Evolutionary conservation across 37 sponge, comb jelly and placozoan genomes (phyloP).

Genomic region (Haliclona indistincta): DNA sequence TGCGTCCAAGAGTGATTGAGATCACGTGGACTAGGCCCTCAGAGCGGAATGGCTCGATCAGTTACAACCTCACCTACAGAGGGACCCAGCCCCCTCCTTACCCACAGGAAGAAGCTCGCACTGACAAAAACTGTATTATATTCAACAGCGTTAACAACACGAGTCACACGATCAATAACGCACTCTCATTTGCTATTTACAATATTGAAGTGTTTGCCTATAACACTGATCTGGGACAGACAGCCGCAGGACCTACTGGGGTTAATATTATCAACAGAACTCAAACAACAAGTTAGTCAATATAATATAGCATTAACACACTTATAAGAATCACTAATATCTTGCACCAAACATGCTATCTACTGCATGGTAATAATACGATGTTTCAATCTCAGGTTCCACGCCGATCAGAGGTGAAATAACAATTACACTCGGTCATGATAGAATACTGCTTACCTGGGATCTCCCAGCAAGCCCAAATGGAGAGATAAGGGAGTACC

Average conservation of each 20-base stretch:
- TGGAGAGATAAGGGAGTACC: constrained; percentile 26
- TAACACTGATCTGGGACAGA: constrained; percentile 4
- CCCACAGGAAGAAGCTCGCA: neutral
- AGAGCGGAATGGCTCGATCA: constrained; percentile 23
- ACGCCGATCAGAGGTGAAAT: constrained; percentile 17
- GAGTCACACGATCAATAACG: neutral
- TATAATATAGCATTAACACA: neutral
- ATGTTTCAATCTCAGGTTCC: constrained; percentile 15
- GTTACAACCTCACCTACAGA: neutral
- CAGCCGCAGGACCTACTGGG: neutral
- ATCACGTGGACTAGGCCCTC: constrained; percentile 28
- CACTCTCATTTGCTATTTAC: constrained; percentile 36
- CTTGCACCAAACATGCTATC: too few relatives aligned
- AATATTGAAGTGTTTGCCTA: constrained; percentile 25
- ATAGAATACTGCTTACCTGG: constrained; percentile 27
- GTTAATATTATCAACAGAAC: neutral
- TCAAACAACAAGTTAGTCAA: constrained; percentile 20
- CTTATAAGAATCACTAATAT: neutral
- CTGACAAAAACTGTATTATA: too few relatives aligned
- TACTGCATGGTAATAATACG: too few relatives aligned
- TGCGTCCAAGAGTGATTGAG: neutral
- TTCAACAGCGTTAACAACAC: neutral
- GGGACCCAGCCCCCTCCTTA: constrained; percentile 13
- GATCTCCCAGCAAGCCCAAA: constrained; percentile 36
- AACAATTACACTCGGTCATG: neutral